A percentile compares a stretch with the other conserved stretches of the same genome.
Evolutionary conservation across 2,888 invertebrate genomes (phyloP).

Genomic region (Keiferia lycopersicella): DNA sequence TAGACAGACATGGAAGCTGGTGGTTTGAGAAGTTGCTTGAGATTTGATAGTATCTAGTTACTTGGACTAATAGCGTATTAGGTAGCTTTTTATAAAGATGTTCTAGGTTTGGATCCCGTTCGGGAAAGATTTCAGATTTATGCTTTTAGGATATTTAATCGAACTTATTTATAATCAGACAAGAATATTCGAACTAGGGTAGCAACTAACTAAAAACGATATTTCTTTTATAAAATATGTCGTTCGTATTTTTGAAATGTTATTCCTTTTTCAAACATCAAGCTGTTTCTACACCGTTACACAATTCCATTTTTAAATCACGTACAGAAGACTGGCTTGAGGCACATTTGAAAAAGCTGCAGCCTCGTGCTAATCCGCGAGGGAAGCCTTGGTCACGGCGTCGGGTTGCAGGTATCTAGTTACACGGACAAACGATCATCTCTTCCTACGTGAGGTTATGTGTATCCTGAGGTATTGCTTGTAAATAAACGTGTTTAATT

Average conservation of each 20-base stretch:
- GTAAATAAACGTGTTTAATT: neutral
- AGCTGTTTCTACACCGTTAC: no score
- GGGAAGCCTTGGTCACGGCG: conserved; percentile 71
- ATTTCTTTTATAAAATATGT: no score
- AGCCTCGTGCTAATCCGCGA: conserved; percentile 68
- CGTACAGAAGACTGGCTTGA: neutral
- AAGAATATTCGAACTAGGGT: no score
- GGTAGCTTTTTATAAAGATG: no score
- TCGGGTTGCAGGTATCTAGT: conserved; percentile 63
- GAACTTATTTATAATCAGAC: no score
- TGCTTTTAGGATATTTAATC: no score
- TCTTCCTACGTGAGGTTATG: conserved; percentile 32
- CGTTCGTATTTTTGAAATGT: no score
- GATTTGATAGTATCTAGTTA: neutral
- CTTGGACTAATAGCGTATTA: no score
- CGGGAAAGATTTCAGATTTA: no score
- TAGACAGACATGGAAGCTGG: neutral
- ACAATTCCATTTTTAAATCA: neutral
- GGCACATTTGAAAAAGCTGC: conserved; percentile 53
- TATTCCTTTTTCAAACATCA: neutral
- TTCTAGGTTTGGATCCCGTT: no score
- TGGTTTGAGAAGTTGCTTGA: neutral
- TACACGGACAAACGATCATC: conserved; percentile 64
- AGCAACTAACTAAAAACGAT: no score
- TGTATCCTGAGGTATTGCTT: neutral